Evolutionary conservation across 2,113 vertebrate species (phyloP).

Genomic region (Hoplias malabaricus): DNA sequence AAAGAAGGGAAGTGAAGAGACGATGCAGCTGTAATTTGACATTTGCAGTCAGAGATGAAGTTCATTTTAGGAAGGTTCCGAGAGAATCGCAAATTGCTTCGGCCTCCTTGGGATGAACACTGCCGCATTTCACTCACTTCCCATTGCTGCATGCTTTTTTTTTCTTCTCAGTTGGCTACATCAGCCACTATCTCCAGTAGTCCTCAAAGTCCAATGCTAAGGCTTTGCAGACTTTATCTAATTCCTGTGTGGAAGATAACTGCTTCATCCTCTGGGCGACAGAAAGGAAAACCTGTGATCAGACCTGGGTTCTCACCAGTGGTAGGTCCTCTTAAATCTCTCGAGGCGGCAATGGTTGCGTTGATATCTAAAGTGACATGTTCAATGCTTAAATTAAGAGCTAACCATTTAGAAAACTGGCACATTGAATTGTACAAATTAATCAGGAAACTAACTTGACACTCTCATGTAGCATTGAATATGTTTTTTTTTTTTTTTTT

Average conservation of each 20-base stretch:
- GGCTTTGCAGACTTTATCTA: slow-evolving; percentile 31
- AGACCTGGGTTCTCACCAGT: not conserved
- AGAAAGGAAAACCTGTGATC: not conserved
- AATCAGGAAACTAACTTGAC: no score
- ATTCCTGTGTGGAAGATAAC: slow-evolving; percentile 7
- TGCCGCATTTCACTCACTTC: slow-evolving; percentile 11
- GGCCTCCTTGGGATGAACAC: slow-evolving; percentile 28
- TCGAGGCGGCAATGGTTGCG: no score
- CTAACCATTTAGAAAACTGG: no score
- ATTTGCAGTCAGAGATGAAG: slow-evolving; percentile 37
- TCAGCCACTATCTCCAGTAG: slow-evolving; percentile 15
- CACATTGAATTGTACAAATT: no score
- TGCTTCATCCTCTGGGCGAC: slow-evolving; percentile 17
- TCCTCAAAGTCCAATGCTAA: slow-evolving; percentile 30
- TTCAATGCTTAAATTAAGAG: no score
- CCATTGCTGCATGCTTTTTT: slow-evolving; percentile 5
- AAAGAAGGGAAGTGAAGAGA: slow-evolving; percentile 21
- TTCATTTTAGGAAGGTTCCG: slow-evolving; percentile 38
- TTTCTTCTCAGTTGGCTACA: slow-evolving; percentile 19
- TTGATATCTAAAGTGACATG: no score
- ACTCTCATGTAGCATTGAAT: no score
- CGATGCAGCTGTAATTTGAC: slow-evolving; percentile 36
- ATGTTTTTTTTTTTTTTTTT: no score
- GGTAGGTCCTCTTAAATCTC: no score
- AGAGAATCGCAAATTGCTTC: slow-evolving; percentile 29